Evolutionary conservation across 2,888 invertebrate species (phyloP), one percentile per base, ranked within the genome.

Genomic region (Ophion ellenae): DNA sequence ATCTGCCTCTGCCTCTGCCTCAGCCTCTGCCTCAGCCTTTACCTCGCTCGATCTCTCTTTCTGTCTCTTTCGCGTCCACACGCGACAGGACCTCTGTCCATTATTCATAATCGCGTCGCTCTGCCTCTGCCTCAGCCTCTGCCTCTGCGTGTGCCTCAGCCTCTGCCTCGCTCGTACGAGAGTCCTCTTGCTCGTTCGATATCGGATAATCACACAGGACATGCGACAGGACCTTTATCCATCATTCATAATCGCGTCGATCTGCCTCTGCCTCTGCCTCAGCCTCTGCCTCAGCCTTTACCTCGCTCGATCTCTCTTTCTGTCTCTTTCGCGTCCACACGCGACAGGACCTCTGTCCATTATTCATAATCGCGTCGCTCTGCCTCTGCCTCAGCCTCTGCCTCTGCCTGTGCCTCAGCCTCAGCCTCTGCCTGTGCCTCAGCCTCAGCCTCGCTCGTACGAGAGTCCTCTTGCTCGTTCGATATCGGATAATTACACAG

Each of bases 191-290:
- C 77, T 81, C 81, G 82, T 80, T 80, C 83, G 79, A 78, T 85
- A 73, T 80, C 85, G 83, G 86, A 90, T 93, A 93, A 93, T 93
- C 92, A 92, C 92, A 91, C 90, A 90, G 91, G 93, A 93, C 93
- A 93, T 93, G 93, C 93, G 93, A 93, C 93, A 92, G 90, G 88
- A 90, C 92, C 92, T 83, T 83, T 91, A 92, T 93, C 92, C 93
- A 93, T 93, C 93, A 93, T 93, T 93, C 93, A 93, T 93, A 93
- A 93, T 93, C 91, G 86, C 81, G 88, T 90, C 70, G 86, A 70
- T 84, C 79, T 82, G 71, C 76, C 82, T 70, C 63, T 70, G 36
- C 57, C 47, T 75, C 70, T 47, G 24, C 66, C 83, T 14, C 61
- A 28, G 24, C 32, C 2, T 66, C 63, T 81, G 45, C n/a, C 5